Conservation (phyloP, 2,888 invertebrate species). For the Thyatira batis region DNA sequence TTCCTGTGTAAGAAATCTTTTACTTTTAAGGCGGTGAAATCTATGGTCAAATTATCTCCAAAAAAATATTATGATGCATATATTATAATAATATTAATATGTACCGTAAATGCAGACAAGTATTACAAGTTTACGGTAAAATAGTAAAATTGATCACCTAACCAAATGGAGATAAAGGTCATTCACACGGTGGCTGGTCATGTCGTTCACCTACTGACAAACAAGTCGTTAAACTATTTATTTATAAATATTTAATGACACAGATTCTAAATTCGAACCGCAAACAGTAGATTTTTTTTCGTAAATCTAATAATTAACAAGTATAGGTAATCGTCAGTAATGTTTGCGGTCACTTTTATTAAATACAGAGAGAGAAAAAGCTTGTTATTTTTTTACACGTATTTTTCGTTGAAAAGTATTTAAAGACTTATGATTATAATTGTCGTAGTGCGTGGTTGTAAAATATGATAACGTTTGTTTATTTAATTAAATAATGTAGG, state of each 20-base stretch:
- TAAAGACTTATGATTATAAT: no score
- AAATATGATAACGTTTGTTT: background rate
- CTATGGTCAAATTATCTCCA: background rate
- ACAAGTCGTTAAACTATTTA: conserved; percentile 5
- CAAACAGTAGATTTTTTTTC: no score
- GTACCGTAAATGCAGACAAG: background rate
- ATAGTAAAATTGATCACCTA: conserved; percentile 14
- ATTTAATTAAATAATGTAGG: no score
- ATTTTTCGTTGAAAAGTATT: no score
- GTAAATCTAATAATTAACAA: no score
- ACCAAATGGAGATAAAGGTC: conserved; percentile 25
- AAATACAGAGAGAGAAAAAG: no score
- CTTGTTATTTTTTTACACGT: no score
- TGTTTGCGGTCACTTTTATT: no score
- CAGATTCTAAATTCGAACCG: conserved; percentile 10
- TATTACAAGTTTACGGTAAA: conserved; percentile 12
- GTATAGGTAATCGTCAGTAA: background rate
- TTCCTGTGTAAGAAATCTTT: no score
- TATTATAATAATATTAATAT: background rate
- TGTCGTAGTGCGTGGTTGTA: background rate
- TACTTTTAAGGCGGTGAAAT: no score
- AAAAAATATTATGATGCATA: background rate
- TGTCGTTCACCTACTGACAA: conserved; percentile 25
- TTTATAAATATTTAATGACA: conserved; percentile 19
- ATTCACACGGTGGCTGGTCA: conserved; percentile 16